Evolutionary conservation across 2,888 invertebrate genomes (phyloP), one percentile per base, ranked within the genome.

Genomic region (Anodontia alba): DNA sequence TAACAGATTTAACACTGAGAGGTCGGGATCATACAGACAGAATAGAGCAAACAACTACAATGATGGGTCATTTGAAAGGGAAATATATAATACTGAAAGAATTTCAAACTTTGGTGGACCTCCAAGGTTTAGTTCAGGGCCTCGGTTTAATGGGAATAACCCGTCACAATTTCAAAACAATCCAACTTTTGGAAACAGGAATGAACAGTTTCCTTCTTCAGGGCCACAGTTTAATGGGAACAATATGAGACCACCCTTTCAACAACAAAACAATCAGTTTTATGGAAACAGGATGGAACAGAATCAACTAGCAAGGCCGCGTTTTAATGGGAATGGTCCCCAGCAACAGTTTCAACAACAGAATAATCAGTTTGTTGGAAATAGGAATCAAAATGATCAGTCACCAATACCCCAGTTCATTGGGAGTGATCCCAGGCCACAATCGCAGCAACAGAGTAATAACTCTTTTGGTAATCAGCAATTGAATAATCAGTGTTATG

Each of bases 91-190:
- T 33, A 12, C 33, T 17, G 62, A 62, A 70, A 69, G 69, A 43
- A 69, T 70, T 5, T 54, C 68, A 31, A 74, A 51, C n/a, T 83
- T 83, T 80, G 83, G 83, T 10, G 83, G 83, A 38, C 83, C 83
- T 10, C 83, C 83, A 33, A 67, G 68, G 12, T 80, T 80, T 42
- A 62, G 62, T 33, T 33, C 62, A n/a, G 62, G 62, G 20, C 62
- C 62, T 5, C 31, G 17, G 33, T 33, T 31, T 8, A 33, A 33
- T 62, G 33, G 33, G 12, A 15, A 31, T 3, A 33, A 17, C 1
- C 33, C 62, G 7, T 26, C 57, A 57, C 57, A 17, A 26, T 29
- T 29, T 5, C 57, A 57, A 57, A 17, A 23, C 2, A 57, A 29
- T 29, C 57, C 10, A 7, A n/a, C n/a, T 57, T 57, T 57, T 57